Conservation (phyloP, 2,888 invertebrate species). For the Theodoxus fluviatilis region DNA sequence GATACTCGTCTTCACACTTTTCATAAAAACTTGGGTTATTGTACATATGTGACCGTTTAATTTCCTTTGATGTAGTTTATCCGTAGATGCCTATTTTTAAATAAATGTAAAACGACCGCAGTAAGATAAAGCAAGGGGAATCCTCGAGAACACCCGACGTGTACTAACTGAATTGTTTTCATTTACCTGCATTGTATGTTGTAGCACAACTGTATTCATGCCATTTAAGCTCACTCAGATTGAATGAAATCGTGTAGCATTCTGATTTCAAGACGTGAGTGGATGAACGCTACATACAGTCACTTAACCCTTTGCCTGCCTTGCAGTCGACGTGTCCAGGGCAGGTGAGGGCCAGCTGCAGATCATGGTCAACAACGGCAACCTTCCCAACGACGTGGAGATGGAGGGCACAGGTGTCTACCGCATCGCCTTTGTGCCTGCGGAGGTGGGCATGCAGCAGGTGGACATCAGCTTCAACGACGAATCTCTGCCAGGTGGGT, state of each 20-base stretch:
- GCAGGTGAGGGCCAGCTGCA: constrained; percentile 99
- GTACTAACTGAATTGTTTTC: not conserved
- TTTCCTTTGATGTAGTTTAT: too few species aligned
- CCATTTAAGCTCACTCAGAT: too few species aligned
- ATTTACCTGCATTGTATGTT: not conserved
- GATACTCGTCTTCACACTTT: too few species aligned
- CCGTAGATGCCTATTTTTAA: too few species aligned
- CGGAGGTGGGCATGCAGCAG: constrained; percentile 87
- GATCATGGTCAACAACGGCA: constrained; percentile 98
- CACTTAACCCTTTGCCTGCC: constrained; percentile 32
- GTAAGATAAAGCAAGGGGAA: too few species aligned
- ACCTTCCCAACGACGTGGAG: constrained; percentile 85
- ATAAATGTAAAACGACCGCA: too few species aligned
- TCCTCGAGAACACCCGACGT: too few species aligned
- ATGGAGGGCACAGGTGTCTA: constrained; percentile 73
- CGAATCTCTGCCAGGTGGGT: constrained; percentile 66
- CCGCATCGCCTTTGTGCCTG: constrained; percentile 87
- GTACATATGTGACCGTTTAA: too few species aligned
- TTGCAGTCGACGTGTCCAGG: constrained; percentile 93
- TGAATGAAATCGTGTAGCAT: not conserved
- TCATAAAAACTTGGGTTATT: too few species aligned
- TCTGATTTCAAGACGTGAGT: not conserved
- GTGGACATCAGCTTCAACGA: constrained; percentile 79
- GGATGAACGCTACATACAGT: not conserved
- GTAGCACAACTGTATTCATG: not conserved